Evolutionary conservation across 1,140 invertebrate species (phyloP), one percentile per base, ranked within the genome.

Genomic region (Rhagoletis pomonella): DNA sequence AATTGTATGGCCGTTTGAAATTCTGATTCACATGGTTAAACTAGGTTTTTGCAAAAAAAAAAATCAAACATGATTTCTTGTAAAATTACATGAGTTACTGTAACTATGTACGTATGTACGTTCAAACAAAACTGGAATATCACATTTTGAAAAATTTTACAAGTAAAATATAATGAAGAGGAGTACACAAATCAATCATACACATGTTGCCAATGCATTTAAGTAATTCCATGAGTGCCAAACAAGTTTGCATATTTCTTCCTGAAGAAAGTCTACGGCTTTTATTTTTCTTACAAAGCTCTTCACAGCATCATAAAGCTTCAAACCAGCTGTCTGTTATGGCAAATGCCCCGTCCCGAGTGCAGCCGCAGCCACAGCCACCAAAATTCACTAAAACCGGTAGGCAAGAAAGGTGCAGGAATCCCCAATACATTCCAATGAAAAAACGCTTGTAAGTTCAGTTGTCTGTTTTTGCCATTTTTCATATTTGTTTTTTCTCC

Each of bases 361-460:
- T 1, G n/a, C 73, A 47, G 1, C n/a, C 14, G 10, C 65, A 67
- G 10, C 44, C 5, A 44, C 42, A 47, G 55, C 73, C 44, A 81
- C 47, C 50, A 81, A 81, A 58, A 81, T 14, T 6, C 73, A 55
- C 29, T 19, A 47, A 19, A 81, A 81, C 50, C 47, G 50, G 47
- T 19, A 50, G 50, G 9, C 73, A 7, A 19, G n/a, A 55, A 55
- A 55, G 7, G 47, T 5, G 44, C 73, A 81, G 44, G 47, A 17
- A 81, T 19, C 3, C 17, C 44, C 44, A 73, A 73, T n/a, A 9
- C 73, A 81, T 81, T 55, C 73, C 73, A 29, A 55, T 81, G 17
- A 47, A 19, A 0, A 81, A 81, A 19, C 9, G 73, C 5, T 81
- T 81, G 73, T 55, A 81, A 73, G 29, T 4, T 42, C 44, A 14